Evolutionary conservation across 2,797 vertebrate genomes (phyloP).

Genomic region (Danio albolineatus): DNA sequence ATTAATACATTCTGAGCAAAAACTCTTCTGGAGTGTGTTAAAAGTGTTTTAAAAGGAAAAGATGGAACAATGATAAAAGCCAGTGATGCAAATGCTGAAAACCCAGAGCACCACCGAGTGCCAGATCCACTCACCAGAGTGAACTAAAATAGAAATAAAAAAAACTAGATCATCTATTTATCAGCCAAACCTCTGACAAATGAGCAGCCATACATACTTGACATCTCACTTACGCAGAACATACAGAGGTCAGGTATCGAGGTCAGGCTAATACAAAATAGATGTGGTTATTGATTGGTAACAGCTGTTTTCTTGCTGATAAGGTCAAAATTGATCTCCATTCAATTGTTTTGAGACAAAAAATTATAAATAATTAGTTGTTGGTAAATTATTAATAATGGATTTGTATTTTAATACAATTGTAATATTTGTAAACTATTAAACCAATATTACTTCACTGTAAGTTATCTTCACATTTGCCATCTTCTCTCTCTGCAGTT

Average conservation of each 20-base stretch:
- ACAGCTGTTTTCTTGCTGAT: neutral
- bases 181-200: conserved; percentile 5
- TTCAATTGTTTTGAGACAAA: neutral
- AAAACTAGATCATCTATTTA: conserved; percentile 28
- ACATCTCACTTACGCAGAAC: conserved; percentile 13
- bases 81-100: conserved; percentile 34
- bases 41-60: neutral
- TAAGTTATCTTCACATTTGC: too few species aligned
- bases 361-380: too few species aligned
- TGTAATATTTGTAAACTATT: neutral
- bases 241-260: conserved; percentile 9
- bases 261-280: conserved; percentile 23
- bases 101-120: conserved; percentile 33
- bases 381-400: neutral
- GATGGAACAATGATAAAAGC: conserved; percentile 25
- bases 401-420: too few species aligned
- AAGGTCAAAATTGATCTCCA: neutral
- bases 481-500: too few species aligned
- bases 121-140: conserved; percentile 13
- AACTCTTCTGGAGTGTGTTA: conserved; percentile 13
- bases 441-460: too few species aligned
- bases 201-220: neutral
- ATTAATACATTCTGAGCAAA: neutral
- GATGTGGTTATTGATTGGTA: conserved; percentile 13
- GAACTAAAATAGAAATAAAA: neutral